phyloP scores from a whole-genome alignment of 2,888 invertebrate genomes.

The Cenopis cana region DNA sequence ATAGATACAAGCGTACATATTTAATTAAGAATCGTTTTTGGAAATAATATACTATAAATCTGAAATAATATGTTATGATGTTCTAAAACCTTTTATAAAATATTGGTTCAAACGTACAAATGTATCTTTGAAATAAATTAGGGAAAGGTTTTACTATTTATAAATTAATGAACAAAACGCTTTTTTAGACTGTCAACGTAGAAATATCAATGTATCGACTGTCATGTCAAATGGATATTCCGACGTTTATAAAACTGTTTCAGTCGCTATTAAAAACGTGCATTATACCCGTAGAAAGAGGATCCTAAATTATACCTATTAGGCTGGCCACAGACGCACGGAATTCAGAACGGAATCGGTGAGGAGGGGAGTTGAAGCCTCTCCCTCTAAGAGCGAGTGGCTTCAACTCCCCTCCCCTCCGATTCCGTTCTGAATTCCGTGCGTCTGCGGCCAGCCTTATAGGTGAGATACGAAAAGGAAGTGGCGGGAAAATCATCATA shows the following conservation, averaged over 20 bases:
- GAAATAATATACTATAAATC: neutral
- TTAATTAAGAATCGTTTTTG: neutral
- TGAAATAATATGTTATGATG: neutral
- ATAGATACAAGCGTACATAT: constrained; percentile 10
- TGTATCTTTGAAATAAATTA: neutral
- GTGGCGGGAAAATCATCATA: too few species aligned
- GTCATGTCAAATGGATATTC: constrained; percentile 10
- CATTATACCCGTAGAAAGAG: too few species aligned
- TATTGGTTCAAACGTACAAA: neutral
- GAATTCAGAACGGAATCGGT: too few species aligned
- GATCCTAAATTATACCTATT: too few species aligned
- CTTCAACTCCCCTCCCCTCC: too few species aligned
- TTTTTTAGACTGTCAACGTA: constrained; percentile 22
- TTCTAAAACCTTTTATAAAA: neutral
- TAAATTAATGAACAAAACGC: constrained; percentile 33
- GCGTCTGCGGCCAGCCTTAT: too few species aligned
- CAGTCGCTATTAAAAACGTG: constrained; percentile 13
- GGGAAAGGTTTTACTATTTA: neutral
- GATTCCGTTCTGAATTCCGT: too few species aligned
- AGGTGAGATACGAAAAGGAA: too few species aligned
- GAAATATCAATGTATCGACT: constrained; percentile 16
- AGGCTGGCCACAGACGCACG: too few species aligned
- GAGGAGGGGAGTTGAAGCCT: too few species aligned
- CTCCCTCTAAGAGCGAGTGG: too few species aligned
- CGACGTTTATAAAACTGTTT: constrained; percentile 13